Conservation (phyloP, 2,888 invertebrate genomes). For the Eristalinus sepulchralis region DNA sequence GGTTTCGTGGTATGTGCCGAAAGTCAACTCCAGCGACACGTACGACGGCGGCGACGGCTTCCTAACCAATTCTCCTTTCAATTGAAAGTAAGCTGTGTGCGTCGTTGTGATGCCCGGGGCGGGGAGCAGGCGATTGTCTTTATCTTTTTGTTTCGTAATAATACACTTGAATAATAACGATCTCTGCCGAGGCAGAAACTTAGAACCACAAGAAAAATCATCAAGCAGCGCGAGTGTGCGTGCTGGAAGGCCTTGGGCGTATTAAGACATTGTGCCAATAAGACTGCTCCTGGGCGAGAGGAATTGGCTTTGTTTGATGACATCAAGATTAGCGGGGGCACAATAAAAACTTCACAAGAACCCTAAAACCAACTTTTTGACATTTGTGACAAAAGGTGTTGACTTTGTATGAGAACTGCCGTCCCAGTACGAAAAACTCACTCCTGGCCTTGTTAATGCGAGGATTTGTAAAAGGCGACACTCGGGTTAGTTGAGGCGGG, state of each 20-base stretch:
- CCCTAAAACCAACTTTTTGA: neutral
- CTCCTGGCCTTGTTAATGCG: no score
- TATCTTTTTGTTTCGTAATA: constrained; percentile 31
- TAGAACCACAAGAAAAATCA: neutral
- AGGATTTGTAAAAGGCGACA: no score
- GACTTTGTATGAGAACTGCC: neutral
- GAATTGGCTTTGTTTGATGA: constrained; percentile 1
- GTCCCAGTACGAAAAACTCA: neutral
- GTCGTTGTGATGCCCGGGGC: neutral
- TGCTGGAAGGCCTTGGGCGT: constrained; percentile 7
- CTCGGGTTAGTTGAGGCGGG: no score
- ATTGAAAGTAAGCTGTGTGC: constrained; percentile 41
- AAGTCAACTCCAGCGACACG: constrained; percentile 40
- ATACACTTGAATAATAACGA: constrained; percentile 37
- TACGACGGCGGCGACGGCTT: neutral
- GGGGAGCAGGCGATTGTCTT: neutral
- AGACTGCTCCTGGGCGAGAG: neutral
- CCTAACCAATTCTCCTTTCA: constrained; percentile 36
- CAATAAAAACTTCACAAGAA: neutral
- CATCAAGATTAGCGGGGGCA: neutral
- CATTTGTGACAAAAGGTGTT: neutral
- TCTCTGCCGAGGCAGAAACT: constrained; percentile 6
- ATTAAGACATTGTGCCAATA: constrained; percentile 29
- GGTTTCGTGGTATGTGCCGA: constrained; percentile 18
- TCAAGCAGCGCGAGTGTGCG: constrained; percentile 5